Evolutionary conservation across 2,888 invertebrate genomes (phyloP).

Genomic region (Meliscaeva auricollis): DNA sequence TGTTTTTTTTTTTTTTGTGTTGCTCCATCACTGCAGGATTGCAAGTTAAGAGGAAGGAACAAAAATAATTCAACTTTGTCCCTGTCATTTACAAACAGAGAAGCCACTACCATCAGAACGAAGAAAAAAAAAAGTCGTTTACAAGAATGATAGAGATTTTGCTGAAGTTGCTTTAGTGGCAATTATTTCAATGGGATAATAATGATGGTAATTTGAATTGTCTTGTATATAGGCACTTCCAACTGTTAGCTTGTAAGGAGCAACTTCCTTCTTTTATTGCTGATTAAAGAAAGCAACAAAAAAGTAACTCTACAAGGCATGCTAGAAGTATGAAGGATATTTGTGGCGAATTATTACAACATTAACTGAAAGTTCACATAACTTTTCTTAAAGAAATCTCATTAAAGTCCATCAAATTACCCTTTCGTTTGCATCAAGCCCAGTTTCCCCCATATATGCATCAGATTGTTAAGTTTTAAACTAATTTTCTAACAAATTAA

Average conservation of each 20-base stretch:
- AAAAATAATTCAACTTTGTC: slow-evolving; percentile 38
- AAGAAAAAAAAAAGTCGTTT: slow-evolving; percentile 13
- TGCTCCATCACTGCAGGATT: background rate
- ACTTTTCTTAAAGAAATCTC: background rate
- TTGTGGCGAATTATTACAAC: too few relatives aligned
- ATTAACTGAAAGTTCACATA: background rate
- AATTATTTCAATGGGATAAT: slow-evolving; percentile 41
- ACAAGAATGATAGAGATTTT: slow-evolving; percentile 35
- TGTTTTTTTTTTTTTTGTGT: background rate
- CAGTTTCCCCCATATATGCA: background rate
- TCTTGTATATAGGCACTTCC: background rate
- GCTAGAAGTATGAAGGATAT: background rate
- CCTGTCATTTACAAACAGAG: slow-evolving; percentile 19
- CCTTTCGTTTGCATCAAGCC: background rate
- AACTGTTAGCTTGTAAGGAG: background rate
- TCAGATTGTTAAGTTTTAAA: slow-evolving; percentile 30
- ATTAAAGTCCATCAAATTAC: slow-evolving; percentile 7
- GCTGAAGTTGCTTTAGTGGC: slow-evolving; percentile 41
- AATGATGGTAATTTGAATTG: slow-evolving; percentile 37
- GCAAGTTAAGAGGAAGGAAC: background rate
- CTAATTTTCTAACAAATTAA: slow-evolving; percentile 40
- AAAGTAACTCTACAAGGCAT: background rate
- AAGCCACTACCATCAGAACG: background rate
- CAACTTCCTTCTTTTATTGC: slow-evolving; percentile 9
- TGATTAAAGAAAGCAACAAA: background rate